Evolutionary conservation across 1,140 invertebrate species (phyloP).

Genomic region (Ganaspis sp.): DNA sequence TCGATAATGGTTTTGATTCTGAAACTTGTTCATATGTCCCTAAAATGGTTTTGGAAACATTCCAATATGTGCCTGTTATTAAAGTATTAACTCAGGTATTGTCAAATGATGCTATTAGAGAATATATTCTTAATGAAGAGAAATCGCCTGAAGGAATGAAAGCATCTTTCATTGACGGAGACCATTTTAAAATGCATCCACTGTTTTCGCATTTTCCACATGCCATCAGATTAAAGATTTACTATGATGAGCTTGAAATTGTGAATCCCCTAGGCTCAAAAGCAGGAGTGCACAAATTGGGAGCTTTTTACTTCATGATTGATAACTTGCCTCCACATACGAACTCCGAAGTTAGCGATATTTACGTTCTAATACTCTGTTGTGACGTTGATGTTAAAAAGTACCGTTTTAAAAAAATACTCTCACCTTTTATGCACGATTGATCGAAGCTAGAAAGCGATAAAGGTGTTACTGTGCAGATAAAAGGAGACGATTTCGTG

Average conservation of each 20-base stretch:
- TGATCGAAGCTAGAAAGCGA: conserved; percentile 25
- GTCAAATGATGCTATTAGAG: conserved; percentile 19
- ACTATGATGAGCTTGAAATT: no score
- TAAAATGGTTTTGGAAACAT: not conserved
- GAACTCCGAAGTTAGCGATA: conserved; percentile 32
- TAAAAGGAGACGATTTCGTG: not conserved
- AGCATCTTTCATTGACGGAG: conserved; percentile 30
- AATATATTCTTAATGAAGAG: conserved; percentile 31
- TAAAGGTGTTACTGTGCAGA: conserved; percentile 21
- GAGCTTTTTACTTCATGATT: conserved; percentile 34
- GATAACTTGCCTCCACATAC: conserved; percentile 33
- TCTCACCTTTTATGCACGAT: conserved; percentile 26
- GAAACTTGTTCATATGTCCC: conserved; percentile 32
- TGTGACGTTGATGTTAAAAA: conserved; percentile 21
- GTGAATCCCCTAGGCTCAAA: conserved; percentile 31
- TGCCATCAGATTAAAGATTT: conserved; percentile 34
- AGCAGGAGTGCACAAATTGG: conserved; percentile 33
- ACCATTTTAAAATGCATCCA: conserved; percentile 28
- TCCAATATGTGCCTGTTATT: conserved; percentile 31
- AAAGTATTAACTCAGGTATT: conserved; percentile 19
- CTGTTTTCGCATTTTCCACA: conserved; percentile 11
- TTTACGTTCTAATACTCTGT: conserved; percentile 19
- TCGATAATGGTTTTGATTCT: conserved; percentile 15
- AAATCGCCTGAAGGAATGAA: not conserved
- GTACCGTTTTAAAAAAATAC: conserved; percentile 36